Conservation (phyloP, 2,113 vertebrate genomes). For the Podarcis cretensis region DNA sequence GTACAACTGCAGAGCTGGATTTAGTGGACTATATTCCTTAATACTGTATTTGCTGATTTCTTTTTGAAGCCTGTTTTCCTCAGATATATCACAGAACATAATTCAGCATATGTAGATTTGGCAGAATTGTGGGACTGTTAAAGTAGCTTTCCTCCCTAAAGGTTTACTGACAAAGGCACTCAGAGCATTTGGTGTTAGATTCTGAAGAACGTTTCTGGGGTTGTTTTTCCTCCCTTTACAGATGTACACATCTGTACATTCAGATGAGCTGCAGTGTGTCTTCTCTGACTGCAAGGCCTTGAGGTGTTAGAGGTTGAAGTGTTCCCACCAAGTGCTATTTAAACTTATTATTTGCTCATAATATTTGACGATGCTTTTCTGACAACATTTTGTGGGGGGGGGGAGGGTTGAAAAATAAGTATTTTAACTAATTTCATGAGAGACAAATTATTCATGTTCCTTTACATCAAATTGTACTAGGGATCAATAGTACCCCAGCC, state of each 20-base stretch:
- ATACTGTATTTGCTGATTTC: conserved; percentile 1
- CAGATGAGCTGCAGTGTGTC: neutral
- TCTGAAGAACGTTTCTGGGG: neutral
- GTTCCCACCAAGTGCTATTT: no score
- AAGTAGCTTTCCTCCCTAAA: neutral
- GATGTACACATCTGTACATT: neutral
- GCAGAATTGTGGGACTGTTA: neutral
- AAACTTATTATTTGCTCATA: no score
- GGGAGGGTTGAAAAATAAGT: no score
- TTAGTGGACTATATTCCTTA: conserved; percentile 11
- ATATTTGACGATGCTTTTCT: no score
- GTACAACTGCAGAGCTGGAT: neutral
- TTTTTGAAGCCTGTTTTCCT: neutral
- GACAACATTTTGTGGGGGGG: no score
- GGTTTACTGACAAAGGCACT: neutral
- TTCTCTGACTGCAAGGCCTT: neutral
- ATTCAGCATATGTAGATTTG: neutral
- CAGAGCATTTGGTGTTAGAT: neutral
- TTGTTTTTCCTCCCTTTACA: neutral
- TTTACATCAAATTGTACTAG: no score
- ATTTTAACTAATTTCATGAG: no score
- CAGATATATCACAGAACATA: neutral
- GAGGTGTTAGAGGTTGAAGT: no score
- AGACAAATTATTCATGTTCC: no score
- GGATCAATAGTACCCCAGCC: no score